Evolutionary conservation across 2,797 vertebrate species (phyloP).

Genomic region (Lepidocolaptes lacrymiger): DNA sequence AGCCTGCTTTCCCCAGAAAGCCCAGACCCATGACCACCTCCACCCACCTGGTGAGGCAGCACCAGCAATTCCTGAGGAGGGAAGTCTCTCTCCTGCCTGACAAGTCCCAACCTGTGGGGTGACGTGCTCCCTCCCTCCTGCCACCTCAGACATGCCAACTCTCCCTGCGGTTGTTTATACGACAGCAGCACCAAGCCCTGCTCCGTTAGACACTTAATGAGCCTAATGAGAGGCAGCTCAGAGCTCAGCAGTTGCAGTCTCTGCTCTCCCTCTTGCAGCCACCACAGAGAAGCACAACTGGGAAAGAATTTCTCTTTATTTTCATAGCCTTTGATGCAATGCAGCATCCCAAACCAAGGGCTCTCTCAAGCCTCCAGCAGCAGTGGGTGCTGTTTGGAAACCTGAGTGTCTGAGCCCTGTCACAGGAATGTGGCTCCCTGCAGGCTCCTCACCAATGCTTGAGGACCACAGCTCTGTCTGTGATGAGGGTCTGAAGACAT

Average conservation of each 20-base stretch:
- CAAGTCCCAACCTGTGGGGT: background rate
- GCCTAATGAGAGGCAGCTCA: background rate
- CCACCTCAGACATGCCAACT: background rate
- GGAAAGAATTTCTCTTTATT: background rate
- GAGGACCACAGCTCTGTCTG: background rate
- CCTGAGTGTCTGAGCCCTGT: fast-evolving
- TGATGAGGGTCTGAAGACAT: background rate
- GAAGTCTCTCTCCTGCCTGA: background rate
- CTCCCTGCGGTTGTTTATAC: background rate
- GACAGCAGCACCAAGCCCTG: background rate
- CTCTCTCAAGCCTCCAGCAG: background rate
- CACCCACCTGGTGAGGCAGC: fast-evolving
- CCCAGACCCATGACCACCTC: background rate
- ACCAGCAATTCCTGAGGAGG: background rate
- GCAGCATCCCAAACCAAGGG: background rate
- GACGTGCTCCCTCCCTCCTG: background rate
- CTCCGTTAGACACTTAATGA: conserved; percentile 20
- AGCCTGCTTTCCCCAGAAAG: background rate
- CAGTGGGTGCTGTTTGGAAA: background rate
- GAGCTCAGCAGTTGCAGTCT: background rate
- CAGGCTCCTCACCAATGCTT: background rate
- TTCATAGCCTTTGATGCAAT: background rate
- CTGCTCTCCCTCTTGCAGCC: background rate
- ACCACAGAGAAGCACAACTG: background rate
- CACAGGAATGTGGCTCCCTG: background rate